phyloP scores from a whole-genome alignment of 2,113 vertebrate species.

The Oriolus oriolus region DNA sequence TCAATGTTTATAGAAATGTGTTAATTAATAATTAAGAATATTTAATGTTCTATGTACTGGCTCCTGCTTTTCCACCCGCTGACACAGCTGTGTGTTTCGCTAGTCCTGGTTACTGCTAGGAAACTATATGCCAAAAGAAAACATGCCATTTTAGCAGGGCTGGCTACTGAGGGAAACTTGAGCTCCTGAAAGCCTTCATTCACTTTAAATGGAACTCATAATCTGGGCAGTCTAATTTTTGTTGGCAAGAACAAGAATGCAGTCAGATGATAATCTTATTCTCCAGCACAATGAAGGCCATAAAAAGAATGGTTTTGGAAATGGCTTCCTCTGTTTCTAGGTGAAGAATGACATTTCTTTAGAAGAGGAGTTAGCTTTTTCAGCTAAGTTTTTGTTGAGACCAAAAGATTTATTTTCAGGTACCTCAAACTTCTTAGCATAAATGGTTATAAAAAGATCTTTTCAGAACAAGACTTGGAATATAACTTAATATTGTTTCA shows the following conservation, averaged over 20 bases:
- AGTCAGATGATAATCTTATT: neutral
- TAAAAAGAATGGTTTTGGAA: neutral
- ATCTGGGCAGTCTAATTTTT: neutral
- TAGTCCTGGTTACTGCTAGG: neutral
- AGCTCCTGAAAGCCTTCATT: neutral
- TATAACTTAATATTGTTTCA: neutral
- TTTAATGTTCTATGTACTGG: neutral
- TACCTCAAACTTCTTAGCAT: neutral
- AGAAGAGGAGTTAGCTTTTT: neutral
- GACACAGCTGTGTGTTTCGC: neutral
- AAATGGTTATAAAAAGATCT: slow-evolving; percentile 55
- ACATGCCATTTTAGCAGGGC: neutral
- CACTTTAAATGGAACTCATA: neutral
- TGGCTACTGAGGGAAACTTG: neutral
- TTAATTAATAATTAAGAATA: neutral
- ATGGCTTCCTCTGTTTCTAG: neutral
- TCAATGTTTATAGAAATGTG: neutral
- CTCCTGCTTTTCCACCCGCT: neutral
- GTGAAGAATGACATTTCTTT: neutral
- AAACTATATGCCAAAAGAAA: neutral
- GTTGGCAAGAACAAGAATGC: neutral
- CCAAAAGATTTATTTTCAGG: slow-evolving; percentile 17
- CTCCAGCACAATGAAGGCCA: neutral
- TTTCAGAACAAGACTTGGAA: neutral
- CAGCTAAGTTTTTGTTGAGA: neutral